phyloP scores from a whole-genome alignment of 64 coral and sea anemone genomes.

The Montipora sp. region DNA sequence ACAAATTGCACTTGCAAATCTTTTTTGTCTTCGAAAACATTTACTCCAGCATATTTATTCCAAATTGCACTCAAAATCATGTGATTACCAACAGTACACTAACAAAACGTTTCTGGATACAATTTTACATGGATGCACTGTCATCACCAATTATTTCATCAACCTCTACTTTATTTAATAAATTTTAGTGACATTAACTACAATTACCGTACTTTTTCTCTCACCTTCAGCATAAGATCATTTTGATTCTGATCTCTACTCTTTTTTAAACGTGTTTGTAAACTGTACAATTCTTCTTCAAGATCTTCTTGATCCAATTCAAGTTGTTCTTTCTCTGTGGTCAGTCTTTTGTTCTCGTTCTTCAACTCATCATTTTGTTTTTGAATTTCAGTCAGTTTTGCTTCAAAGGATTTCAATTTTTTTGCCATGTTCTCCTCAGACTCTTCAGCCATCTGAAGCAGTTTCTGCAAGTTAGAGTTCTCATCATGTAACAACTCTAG shows the following conservation, averaged over 20 bases:
- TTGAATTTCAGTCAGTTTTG: conserved; percentile 68
- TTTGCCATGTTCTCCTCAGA: conserved; percentile 84
- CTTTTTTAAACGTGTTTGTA: conserved; percentile 41
- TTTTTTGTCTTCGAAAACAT: no score
- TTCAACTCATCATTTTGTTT: conserved; percentile 73
- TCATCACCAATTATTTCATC: no score
- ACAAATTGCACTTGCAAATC: no score
- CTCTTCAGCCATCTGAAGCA: conserved; percentile 86
- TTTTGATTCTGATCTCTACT: conserved; percentile 41
- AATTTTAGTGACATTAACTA: no score
- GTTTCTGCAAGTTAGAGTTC: conserved; percentile 77
- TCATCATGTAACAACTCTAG: conserved; percentile 71
- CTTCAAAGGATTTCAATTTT: conserved; percentile 61
- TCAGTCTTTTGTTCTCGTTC: conserved; percentile 58
- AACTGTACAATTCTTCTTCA: conserved; percentile 74
- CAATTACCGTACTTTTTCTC: background rate
- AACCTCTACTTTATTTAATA: no score
- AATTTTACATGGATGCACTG: no score
- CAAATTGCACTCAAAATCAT: no score
- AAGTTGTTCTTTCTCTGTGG: conserved; percentile 56
- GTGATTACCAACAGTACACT: no score
- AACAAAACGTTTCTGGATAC: no score
- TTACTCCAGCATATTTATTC: no score
- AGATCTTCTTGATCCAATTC: conserved; percentile 71
- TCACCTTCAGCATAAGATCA: conserved; percentile 27